Evolutionary conservation across 2,888 invertebrate genomes (phyloP).

Genomic region (Rhagonycha fulva): DNA sequence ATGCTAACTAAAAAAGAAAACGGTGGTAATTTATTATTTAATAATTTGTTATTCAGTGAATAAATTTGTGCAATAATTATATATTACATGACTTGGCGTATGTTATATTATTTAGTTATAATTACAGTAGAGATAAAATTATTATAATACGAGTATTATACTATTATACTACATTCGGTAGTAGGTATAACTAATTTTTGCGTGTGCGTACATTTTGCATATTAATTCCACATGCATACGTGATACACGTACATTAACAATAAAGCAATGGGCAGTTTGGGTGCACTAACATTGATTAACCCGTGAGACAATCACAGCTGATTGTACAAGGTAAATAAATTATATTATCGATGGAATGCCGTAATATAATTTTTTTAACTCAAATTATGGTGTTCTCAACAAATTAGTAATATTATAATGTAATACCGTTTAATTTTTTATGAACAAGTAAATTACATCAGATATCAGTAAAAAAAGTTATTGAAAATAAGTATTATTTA

Average conservation of each 20-base stretch:
- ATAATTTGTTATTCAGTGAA: neutral
- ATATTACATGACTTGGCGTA: neutral
- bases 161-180: neutral
- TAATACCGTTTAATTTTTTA: neutral
- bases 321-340: slow-evolving; percentile 22
- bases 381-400: neutral
- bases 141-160: slow-evolving; percentile 11
- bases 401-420: neutral
- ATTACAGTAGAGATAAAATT: slow-evolving; percentile 1
- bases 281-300: slow-evolving; percentile 35
- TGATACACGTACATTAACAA: slow-evolving; percentile 35
- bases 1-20: neutral
- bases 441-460: neutral
- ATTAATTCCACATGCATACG: slow-evolving; percentile 30
- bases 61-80: neutral
- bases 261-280: slow-evolving; percentile 33
- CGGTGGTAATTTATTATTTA: neutral
- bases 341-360: slow-evolving; percentile 10
- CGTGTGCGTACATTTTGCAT: slow-evolving; percentile 19
- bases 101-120: neutral
- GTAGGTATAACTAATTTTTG: slow-evolving; percentile 12
- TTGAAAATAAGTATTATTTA: neutral
- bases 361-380: neutral
- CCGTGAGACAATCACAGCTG: slow-evolving; percentile 31
- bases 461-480: neutral